Conservation (phyloP, 2,797 vertebrate species). For the Crenichthys baileyi region DNA sequence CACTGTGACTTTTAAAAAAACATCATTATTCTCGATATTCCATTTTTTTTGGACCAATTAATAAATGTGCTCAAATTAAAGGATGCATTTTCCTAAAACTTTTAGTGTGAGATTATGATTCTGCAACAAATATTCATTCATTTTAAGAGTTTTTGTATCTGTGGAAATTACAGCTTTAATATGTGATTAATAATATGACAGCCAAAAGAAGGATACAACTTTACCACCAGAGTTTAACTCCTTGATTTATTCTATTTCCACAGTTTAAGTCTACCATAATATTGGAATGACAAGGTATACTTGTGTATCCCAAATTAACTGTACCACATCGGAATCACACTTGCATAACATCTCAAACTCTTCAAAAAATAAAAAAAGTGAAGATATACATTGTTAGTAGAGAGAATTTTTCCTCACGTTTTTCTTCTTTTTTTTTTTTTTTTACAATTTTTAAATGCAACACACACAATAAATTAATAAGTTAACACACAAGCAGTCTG, state of each 20-base stretch:
- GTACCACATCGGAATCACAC: constrained; percentile 81
- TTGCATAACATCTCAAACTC: constrained; percentile 80
- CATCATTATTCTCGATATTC: neutral
- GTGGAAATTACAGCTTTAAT: neutral
- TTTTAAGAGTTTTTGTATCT: neutral
- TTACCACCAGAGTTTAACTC: constrained; percentile 53
- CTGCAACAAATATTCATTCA: neutral
- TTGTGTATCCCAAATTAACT: constrained; percentile 79
- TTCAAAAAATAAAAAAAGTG: constrained; percentile 80
- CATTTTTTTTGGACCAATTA: neutral
- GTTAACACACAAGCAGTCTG: constrained; percentile 94
- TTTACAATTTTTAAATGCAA: constrained; percentile 77
- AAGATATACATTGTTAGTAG: constrained; percentile 85
- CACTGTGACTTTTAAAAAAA: neutral
- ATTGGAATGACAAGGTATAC: constrained; percentile 76
- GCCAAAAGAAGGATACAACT: neutral
- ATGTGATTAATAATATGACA: neutral
- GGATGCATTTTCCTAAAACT: neutral
- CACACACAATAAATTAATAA: constrained; percentile 98
- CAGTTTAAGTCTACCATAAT: constrained; percentile 77
- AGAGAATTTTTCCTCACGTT: constrained; percentile 66
- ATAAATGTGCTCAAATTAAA: neutral
- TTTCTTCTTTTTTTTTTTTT: constrained; percentile 38
- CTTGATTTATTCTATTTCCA: constrained; percentile 81
- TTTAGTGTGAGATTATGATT: neutral